These are phyloP conservation scores for Drosophila subobscura DNA, from an alignment of 1,140 invertebrate genomes.

Conservation along the genomic window DNA sequence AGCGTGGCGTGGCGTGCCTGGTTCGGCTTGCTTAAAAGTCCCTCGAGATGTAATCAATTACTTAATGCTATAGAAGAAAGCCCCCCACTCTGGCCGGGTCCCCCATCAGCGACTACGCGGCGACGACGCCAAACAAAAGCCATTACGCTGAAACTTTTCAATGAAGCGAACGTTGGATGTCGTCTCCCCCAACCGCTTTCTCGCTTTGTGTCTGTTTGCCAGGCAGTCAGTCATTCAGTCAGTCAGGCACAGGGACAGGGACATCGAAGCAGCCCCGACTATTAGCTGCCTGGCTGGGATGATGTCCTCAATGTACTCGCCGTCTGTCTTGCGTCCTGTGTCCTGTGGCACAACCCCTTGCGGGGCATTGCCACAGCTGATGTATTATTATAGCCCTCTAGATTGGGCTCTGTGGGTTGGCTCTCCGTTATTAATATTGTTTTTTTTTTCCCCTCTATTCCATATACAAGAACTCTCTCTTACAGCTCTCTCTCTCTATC, in stretches of 20 bases:
- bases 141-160: slow-evolving; percentile 82
- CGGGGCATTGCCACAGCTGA: slow-evolving; percentile 77
- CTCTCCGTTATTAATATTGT: slow-evolving; percentile 80
- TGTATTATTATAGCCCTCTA: slow-evolving; percentile 76
- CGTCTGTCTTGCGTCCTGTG: slow-evolving; percentile 9
- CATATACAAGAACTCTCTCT: not conserved
- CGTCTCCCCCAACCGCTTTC: too few relatives aligned
- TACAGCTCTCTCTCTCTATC: not conserved
- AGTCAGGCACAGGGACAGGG: slow-evolving; percentile 1
- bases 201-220: too few relatives aligned
- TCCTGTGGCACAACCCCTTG: slow-evolving; percentile 60
- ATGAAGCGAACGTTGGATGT: slow-evolving; percentile 55
- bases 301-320: slow-evolving; percentile 53
- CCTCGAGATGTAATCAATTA: slow-evolving; percentile 83
- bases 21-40: slow-evolving; percentile 79
- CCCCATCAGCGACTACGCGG: slow-evolving; percentile 26
- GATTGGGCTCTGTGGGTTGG: slow-evolving; percentile 57
- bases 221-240: slow-evolving; percentile 4
- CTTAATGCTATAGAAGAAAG: slow-evolving; percentile 81
- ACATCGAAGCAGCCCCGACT: slow-evolving; percentile 16
- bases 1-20: slow-evolving; percentile 68
- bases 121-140: slow-evolving; percentile 73
- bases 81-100: slow-evolving; percentile 9
- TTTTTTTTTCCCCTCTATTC: slow-evolving; percentile 67
- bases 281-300: slow-evolving; percentile 56